Base-by-base conservation (phyloP, 37 sponge, comb jelly and placozoan genomes). In the Spongilla lacustris region DNA sequence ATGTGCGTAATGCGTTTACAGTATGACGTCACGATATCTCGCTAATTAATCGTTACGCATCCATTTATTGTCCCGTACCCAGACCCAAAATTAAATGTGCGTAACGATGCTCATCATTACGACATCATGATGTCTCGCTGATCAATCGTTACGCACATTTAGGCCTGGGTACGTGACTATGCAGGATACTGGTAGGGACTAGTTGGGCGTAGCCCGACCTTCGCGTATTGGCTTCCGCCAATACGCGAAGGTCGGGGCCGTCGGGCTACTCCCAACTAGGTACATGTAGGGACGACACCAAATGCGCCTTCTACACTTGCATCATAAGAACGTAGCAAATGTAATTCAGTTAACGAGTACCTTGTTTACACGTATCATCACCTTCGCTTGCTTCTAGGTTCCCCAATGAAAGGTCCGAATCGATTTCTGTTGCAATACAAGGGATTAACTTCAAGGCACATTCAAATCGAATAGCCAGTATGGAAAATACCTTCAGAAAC, bases 81-180 rank as follows among this genome's bases (percentile, higher is more conserved):
- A 58, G 58, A 58, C 58, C 58, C 58, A 58, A 41, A 58, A 58
- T 58, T 8, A 58, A 58, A 58, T 58, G 58, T 58, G 41, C 41
- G 41, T 41, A 41, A 41, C 6, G 41, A 41, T 58, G 58, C 58
- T 58, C 58, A 58, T 58, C 41, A 41, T 41, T 58, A 58, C 58
- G 58, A 58, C 58, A 58, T 58, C 58, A 58, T 58, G 58, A 58
- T 58, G 58, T 58, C 58, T 58, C 58, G 58, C 58, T 58, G 58
- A 58, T 58, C 58, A 58, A 58, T 58, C 58, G 58, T 58, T 58
- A 58, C 58, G 58, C 58, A 58, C 58, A 58, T 58, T 58, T 58
- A 17, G 58, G 58, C 11, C 58, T 58, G 58, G 58, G 58, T 58
- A 58, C 58, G 58, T 13, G 58, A 58, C 58, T 58, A 58, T 58